Evolutionary conservation across 2,797 vertebrate genomes (phyloP).

Genomic region (Triplophysa yarkandensis): DNA sequence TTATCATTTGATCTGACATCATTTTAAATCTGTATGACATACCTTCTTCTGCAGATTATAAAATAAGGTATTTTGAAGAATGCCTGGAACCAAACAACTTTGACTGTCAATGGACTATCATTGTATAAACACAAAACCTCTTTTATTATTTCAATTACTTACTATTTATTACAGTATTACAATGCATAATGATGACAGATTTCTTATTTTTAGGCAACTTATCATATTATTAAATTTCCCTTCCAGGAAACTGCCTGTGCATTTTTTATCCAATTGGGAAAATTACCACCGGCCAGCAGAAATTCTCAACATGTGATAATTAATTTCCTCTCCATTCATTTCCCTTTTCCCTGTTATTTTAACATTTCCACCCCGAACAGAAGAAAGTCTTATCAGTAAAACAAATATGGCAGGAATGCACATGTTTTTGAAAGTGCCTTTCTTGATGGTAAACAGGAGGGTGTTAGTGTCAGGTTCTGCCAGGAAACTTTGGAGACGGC

Average conservation of each 20-base stretch:
- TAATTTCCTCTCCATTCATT: conserved; percentile 42
- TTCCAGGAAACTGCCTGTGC: not conserved
- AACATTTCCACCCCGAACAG: conserved; percentile 51
- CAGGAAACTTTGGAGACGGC: conserved; percentile 20
- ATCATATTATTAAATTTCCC: not conserved
- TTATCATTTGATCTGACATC: no score
- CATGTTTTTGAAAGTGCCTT: conserved; percentile 35
- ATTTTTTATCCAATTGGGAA: conserved; percentile 1
- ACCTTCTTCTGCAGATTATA: no score
- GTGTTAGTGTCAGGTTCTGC: conserved; percentile 11
- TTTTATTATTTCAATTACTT: no score
- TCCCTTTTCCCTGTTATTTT: conserved; percentile 51
- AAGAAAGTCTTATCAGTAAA: conserved; percentile 52
- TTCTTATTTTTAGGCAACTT: no score
- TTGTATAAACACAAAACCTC: no score
- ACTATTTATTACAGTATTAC: no score
- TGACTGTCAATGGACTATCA: no score
- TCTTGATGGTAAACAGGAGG: conserved; percentile 8
- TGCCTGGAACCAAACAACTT: no score
- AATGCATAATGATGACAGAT: no score
- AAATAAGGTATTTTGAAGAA: no score
- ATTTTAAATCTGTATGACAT: no score
- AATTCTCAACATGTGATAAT: conserved; percentile 29
- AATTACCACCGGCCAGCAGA: not conserved
- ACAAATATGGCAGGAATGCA: conserved; percentile 56